These are phyloP conservation scores for Lycaon pictus DNA, from an alignment of 2,113 vertebrate genomes.

Conservation along the genomic window DNA sequence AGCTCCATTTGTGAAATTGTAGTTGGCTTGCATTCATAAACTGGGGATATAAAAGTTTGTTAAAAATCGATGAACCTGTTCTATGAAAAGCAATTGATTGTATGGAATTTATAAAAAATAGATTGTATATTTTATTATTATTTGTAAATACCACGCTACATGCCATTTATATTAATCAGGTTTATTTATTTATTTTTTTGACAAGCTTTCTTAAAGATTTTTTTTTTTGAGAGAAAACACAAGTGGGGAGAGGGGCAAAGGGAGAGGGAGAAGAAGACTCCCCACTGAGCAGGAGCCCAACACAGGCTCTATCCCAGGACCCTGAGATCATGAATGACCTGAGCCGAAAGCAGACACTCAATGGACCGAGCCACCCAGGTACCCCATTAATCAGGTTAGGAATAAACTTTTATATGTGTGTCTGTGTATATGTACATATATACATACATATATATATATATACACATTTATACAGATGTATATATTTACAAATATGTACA, in stretches of 20 bases:
- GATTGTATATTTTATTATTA: neutral
- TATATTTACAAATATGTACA: neutral
- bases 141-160: neutral
- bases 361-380: too few relatives aligned
- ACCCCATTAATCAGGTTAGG: neutral
- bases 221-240: too few relatives aligned
- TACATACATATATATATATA: too few relatives aligned
- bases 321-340: too few relatives aligned
- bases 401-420: neutral
- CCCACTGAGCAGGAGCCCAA: too few relatives aligned
- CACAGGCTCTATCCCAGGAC: too few relatives aligned
- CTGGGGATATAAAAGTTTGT: neutral
- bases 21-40: too few relatives aligned
- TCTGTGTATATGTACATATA: accelerated
- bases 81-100: neutral
- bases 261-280: too few relatives aligned
- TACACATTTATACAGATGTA: too few relatives aligned
- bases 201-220: too few relatives aligned
- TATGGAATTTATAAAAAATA: neutral
- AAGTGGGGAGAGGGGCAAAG: too few relatives aligned
- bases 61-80: neutral
- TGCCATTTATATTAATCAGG: neutral
- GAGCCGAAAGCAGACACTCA: too few relatives aligned
- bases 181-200: neutral
- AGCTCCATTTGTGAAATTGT: neutral